phyloP scores from a whole-genome alignment of 2,113 vertebrate genomes.

The Lota lota region DNA sequence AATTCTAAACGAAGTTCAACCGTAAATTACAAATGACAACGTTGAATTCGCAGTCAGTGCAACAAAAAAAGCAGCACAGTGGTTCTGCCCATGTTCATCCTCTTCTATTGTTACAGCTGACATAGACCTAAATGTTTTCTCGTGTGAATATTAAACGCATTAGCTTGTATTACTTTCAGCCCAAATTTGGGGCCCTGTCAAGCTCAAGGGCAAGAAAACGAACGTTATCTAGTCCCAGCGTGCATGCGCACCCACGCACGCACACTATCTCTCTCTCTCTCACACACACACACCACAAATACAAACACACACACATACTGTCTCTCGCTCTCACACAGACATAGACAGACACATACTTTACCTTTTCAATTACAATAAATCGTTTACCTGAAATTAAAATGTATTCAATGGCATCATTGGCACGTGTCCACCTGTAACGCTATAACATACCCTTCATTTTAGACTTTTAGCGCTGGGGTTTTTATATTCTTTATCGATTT shows the following conservation, averaged over 20 bases:
- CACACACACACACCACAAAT: too few species aligned
- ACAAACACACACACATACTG: neutral
- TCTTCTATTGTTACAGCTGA: slow-evolving; percentile 3
- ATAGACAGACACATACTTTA: neutral
- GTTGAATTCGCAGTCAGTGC: slow-evolving; percentile 19
- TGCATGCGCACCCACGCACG: neutral
- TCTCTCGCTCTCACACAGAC: neutral
- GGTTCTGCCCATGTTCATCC: slow-evolving; percentile 11
- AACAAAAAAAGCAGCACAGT: slow-evolving; percentile 1
- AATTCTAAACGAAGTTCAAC: neutral
- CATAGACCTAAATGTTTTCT: slow-evolving; percentile 17
- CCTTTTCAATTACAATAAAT: neutral
- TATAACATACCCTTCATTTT: slow-evolving; percentile 1
- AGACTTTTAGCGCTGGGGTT: slow-evolving; percentile 28
- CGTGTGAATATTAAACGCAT: slow-evolving; percentile 31
- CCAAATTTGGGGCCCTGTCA: slow-evolving; percentile 23
- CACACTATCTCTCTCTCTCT: neutral
- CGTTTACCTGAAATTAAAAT: neutral
- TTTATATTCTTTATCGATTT: slow-evolving; percentile 61
- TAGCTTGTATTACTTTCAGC: slow-evolving; percentile 24
- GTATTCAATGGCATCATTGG: neutral
- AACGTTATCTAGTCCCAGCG: neutral
- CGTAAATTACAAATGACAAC: slow-evolving; percentile 1
- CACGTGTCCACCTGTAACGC: neutral
- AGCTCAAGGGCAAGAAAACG: slow-evolving; percentile 22